Percentiles rank a stretch among this genome's conserved stretches.
phyloP scores from a whole-genome alignment of 2,888 invertebrate genomes.

The Ichneumon xanthorius region DNA sequence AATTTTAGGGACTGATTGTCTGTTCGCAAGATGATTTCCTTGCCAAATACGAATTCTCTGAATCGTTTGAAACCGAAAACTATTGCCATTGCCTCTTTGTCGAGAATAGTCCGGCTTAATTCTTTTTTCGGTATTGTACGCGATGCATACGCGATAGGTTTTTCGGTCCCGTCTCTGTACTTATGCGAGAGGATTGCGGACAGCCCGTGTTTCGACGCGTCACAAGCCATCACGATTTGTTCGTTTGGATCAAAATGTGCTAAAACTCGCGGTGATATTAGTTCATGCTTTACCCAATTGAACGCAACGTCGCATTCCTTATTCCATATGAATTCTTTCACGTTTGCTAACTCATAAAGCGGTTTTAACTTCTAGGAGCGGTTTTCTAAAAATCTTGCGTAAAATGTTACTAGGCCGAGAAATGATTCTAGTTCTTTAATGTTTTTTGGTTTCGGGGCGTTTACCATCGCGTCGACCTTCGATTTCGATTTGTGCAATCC shows the following conservation, averaged over 20 bases:
- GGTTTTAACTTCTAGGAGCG: constrained; percentile 72
- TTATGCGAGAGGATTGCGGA: constrained; percentile 59
- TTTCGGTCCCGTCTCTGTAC: constrained; percentile 57
- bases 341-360: constrained; percentile 62
- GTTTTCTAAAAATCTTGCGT: constrained; percentile 76
- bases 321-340: constrained; percentile 71
- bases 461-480: constrained; percentile 70
- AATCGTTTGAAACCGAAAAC: constrained; percentile 66
- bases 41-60: constrained; percentile 55
- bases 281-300: constrained; percentile 66
- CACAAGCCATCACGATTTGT: constrained; percentile 57
- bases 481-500: constrained; percentile 70
- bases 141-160: constrained; percentile 28
- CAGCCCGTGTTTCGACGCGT: constrained; percentile 59
- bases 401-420: constrained; percentile 77
- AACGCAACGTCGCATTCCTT: constrained; percentile 74
- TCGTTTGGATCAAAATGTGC: constrained; percentile 63
- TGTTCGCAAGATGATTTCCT: constrained; percentile 73
- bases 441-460: constrained; percentile 69
- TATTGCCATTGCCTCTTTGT: constrained; percentile 67
- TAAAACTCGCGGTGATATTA: constrained; percentile 61
- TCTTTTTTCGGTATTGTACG: constrained; percentile 46
- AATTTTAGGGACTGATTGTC: constrained; percentile 79
- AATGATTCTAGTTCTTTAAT: constrained; percentile 72
- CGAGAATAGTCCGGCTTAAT: constrained; percentile 58